phyloP scores from a whole-genome alignment of 2,113 vertebrate genomes.

The Tauraco erythrolophus region DNA sequence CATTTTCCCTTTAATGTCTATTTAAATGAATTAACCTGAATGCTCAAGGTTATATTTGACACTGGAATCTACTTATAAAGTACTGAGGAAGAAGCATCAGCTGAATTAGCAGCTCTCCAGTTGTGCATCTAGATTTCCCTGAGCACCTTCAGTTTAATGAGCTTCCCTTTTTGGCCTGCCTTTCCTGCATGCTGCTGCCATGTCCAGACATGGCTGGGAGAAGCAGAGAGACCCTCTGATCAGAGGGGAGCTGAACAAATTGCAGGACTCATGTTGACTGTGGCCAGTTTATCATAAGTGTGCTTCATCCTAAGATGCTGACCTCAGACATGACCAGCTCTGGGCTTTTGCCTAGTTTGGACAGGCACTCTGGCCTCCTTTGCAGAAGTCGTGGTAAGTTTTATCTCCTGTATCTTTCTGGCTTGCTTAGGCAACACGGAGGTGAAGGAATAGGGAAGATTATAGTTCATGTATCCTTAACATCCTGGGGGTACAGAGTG shows the following conservation, averaged over 20 bases:
- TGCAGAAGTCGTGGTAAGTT: not conserved
- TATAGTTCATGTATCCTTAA: not conserved
- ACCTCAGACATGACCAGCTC: not conserved
- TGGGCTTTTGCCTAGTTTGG: not conserved
- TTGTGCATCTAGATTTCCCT: not conserved
- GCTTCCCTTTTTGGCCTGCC: not conserved
- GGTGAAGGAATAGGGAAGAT: not conserved
- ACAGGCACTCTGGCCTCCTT: not conserved
- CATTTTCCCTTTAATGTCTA: conserved; percentile 20
- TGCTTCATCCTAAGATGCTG: not conserved
- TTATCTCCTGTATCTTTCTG: not conserved
- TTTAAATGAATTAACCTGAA: conserved; percentile 54
- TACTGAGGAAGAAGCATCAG: not conserved
- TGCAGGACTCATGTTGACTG: not conserved
- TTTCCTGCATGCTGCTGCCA: not conserved
- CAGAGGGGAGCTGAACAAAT: not conserved
- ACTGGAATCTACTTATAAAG: not conserved
- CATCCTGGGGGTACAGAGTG: not conserved
- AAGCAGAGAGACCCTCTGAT: not conserved
- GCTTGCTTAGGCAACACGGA: not conserved
- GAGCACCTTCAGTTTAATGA: not conserved
- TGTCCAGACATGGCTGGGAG: not conserved
- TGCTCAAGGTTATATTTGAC: conserved; percentile 32
- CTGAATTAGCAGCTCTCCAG: not conserved
- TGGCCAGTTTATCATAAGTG: not conserved